Base-by-base conservation (phyloP, 2,113 vertebrate species). In the Pseudolaguvia tuberculata region DNA sequence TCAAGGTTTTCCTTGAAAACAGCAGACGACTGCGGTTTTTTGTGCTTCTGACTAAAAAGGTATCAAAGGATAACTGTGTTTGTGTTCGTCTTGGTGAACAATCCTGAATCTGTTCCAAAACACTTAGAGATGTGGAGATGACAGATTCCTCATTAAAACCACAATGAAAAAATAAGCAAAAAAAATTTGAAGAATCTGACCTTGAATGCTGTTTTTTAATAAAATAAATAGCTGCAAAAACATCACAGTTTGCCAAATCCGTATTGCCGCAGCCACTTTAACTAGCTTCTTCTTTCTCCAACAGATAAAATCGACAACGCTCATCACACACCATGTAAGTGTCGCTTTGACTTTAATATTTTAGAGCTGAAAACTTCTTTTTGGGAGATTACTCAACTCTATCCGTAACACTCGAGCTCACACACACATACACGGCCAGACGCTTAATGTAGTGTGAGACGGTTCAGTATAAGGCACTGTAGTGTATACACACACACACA, bases 271-370 rank as follows among this genome's bases (percentile, higher is more conserved):
- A 48, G 29, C 72, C 62, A 39, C 31, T 25, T 63, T 76, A 76
- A 80, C 70, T 66, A 21, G 17, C 59, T 31, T 81, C n/a, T 76
- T 52, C 65, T 61, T 45, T 81, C 21, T 76, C 23, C 61, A 2
- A 47, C 86, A 91, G 90, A 90, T 88, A 87, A 89, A 87, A 89
- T 91, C 86, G 88, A 83, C 87, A 87, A 84, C 48, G 80, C 87
- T 81, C 88, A 87, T 87, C 88, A 87, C 45, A 84, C 76, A 23
- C 81, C 85, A 86, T 77, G 88, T 91, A 79, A 88, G 89, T 89
- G 78, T 48, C 39, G 48, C 35, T 11, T 42, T 29, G n/a, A 4
- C 1, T 52, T 21, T 7, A 31, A 27, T 31, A 51, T 51, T 59
- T n/a, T 8, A 67, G 42, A 73, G 21, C 45, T 29, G 59, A 6